Percentiles rank a stretch among this genome's conserved stretches.
Evolutionary conservation across 2,888 invertebrate species (phyloP).

Genomic region (Trichopoda pennipes): DNA sequence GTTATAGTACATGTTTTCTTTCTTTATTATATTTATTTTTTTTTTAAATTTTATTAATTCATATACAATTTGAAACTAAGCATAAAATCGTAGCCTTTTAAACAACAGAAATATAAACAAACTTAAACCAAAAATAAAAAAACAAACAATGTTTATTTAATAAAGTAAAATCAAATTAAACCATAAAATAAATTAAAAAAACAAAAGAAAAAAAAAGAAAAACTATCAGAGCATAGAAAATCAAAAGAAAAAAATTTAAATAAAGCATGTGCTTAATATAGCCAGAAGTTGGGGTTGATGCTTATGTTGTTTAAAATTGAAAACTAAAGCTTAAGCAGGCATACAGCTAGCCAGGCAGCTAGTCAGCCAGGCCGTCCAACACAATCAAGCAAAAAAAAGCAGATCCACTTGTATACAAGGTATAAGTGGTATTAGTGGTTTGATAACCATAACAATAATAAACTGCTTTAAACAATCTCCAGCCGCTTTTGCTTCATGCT

Average conservation of each 20-base stretch:
- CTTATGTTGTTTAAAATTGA: conserved; percentile 39
- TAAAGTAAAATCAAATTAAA: conserved; percentile 52
- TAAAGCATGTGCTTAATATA: conserved; percentile 48
- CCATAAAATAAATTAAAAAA: conserved; percentile 59
- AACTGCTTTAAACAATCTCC: conserved; percentile 46
- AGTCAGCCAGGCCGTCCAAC: conserved; percentile 6
- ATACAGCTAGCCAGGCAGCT: conserved; percentile 19
- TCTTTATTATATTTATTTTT: conserved; percentile 2
- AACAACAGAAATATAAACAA: conserved; percentile 41
- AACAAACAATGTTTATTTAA: conserved; percentile 28
- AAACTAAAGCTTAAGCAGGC: conserved; percentile 26
- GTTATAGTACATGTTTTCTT: conserved; percentile 13
- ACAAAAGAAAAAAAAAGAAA: conserved; percentile 30
- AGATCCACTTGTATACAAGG: conserved; percentile 43
- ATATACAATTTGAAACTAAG: conserved; percentile 48
- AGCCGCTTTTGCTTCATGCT: conserved; percentile 26
- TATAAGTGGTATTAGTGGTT: conserved; percentile 55
- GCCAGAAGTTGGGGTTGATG: conserved; percentile 50
- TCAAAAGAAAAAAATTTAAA: conserved; percentile 51
- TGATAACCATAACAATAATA: conserved; percentile 52
- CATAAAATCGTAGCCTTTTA: conserved; percentile 44
- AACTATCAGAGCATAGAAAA: conserved; percentile 66
- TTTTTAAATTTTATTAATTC: conserved; percentile 39
- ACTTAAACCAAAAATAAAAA: conserved; percentile 6
- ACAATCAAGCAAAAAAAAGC: conserved; percentile 33